Evolutionary conservation across 2,113 vertebrate species (phyloP), one percentile per base, ranked within the genome.

Genomic region (Actenoides lindsayi): DNA sequence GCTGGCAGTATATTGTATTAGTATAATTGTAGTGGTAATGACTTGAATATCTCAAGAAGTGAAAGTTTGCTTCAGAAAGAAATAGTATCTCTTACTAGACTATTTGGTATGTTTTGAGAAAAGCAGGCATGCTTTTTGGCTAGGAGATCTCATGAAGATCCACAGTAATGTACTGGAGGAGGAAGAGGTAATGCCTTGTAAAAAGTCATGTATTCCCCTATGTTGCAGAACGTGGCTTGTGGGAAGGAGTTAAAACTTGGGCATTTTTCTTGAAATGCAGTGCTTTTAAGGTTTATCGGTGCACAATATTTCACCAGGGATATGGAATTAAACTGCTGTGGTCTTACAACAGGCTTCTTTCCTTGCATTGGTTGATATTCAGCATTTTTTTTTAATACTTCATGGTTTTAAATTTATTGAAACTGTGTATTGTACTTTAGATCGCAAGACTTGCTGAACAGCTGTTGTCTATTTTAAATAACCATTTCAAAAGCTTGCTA

Each of bases 181-280:
- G 51, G 24, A 94, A 67, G 46, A 83, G 37, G 30, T 78, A 77
- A 41, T 20, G 30, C 75, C 39, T 60, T 92, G 18, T 78, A 56
- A 57, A 88, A 94, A 37, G 21, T 0, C 5, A 30, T 65, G 13
- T 48, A 31, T 89, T 64, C 25, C 16, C 11, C 16, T 33, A 1
- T 76, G 51, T 31, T 90, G 42, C 24, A 84, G 30, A 68, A 10
- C 30, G 19, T 90, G 46, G 13, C 25, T 85, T 30, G 14, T 83
- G 59, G 67, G 37, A 74, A 16, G 17, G 51, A 70, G 13, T 83
- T 20, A 80, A 76, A 59, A 33, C 23, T 59, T 81, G 14, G 33
- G 15, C 17, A 3, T 92, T 86, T 77, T 95, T 93, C 70, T 75
- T 78, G 51, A 86, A 75, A 37, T 92, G 17, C 16, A 88, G 25